Conservation (phyloP, 2,888 invertebrate species). For the Parapristionchus giblindavisi region DNA sequence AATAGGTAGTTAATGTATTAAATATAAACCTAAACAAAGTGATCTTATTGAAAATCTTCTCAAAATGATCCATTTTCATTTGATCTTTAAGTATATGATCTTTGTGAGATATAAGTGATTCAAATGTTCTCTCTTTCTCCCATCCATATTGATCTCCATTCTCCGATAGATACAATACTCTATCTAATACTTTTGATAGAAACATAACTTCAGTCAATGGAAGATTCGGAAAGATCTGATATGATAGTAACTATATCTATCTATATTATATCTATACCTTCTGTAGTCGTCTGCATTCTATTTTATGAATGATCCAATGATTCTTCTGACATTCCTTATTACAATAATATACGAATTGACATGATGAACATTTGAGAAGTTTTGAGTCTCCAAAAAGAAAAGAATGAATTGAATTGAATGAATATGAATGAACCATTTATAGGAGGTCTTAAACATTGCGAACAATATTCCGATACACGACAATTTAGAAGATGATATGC, state of each 20-base stretch:
- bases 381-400: constrained; percentile 45
- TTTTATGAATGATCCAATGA: constrained; percentile 63
- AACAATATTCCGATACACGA: constrained; percentile 59
- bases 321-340: constrained; percentile 62
- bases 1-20: constrained; percentile 52
- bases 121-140: constrained; percentile 60
- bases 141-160: constrained; percentile 62
- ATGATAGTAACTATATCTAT: not conserved
- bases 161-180: constrained; percentile 57
- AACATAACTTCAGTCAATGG: constrained; percentile 68
- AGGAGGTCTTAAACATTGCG: constrained; percentile 61
- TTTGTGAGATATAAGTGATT: constrained; percentile 55
- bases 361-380: constrained; percentile 58
- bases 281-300: constrained; percentile 64
- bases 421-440: constrained; percentile 3
- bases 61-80: constrained; percentile 63
- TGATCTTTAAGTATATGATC: constrained; percentile 58
- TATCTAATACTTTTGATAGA: constrained; percentile 63
- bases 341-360: constrained; percentile 60
- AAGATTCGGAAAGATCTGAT: constrained; percentile 64
- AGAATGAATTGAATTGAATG: not conserved
- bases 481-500: constrained; percentile 62
- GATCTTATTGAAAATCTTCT: constrained; percentile 64
- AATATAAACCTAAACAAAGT: constrained; percentile 52
- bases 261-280: constrained; percentile 38